Evolutionary conservation across 2,888 invertebrate species (phyloP).

Genomic region (Aspidiotus destructor): DNA sequence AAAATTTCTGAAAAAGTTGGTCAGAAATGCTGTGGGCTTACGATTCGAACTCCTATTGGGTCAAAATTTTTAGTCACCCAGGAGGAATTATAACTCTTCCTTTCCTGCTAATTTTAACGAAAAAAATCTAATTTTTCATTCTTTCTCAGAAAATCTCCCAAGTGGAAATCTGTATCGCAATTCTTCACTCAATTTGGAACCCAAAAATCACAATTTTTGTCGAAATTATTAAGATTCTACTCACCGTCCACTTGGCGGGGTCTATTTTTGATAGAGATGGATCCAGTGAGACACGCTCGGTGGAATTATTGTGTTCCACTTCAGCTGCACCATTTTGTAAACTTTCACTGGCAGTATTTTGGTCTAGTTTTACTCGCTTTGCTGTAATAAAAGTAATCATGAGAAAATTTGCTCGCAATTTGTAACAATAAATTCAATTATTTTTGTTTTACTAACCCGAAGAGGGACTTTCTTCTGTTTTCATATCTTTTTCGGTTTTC

Average conservation of each 20-base stretch:
- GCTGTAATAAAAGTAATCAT: neutral
- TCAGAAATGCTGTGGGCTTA: too few species aligned
- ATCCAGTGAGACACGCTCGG: slow-evolving; percentile 35
- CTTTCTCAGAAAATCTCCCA: too few species aligned
- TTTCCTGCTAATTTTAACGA: too few species aligned
- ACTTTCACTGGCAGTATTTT: too few species aligned
- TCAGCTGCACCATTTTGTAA: slow-evolving; percentile 39
- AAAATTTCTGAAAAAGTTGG: too few species aligned
- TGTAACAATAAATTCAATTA: slow-evolving; percentile 42
- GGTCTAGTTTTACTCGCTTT: neutral
- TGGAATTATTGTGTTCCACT: slow-evolving; percentile 44
- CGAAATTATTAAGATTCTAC: slow-evolving; percentile 37
- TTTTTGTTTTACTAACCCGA: slow-evolving; percentile 47
- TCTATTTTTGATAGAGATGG: slow-evolving; percentile 43
- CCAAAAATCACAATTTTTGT: neutral
- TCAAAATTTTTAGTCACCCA: too few species aligned
- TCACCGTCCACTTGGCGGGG: slow-evolving; percentile 57
- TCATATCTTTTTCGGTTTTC: slow-evolving; percentile 43
- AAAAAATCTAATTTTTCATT: too few species aligned
- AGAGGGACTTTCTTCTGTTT: slow-evolving; percentile 57
- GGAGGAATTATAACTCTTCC: too few species aligned
- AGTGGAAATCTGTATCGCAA: too few species aligned
- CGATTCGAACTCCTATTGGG: too few species aligned
- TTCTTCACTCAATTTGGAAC: neutral
- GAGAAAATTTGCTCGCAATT: slow-evolving; percentile 8